A percentile compares a stretch with the other conserved stretches of the same genome.
These are phyloP conservation scores for Euschistus heros DNA, from an alignment of 1,140 invertebrate genomes.

Conservation along the genomic window DNA sequence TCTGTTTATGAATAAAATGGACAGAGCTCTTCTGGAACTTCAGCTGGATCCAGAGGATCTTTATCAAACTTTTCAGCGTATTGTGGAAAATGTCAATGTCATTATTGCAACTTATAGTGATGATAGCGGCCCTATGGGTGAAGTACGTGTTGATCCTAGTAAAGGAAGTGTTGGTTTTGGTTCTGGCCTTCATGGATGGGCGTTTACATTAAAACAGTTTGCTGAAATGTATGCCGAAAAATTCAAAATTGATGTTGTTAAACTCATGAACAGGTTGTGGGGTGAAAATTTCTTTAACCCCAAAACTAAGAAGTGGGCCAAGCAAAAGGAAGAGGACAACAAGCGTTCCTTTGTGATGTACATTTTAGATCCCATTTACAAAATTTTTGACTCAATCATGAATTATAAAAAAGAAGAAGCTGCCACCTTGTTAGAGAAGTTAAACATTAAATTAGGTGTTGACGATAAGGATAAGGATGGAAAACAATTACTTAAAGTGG, in stretches of 20 bases:
- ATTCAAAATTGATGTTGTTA: slow-evolving; percentile 94
- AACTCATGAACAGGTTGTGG: slow-evolving; percentile 92
- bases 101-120: slow-evolving; percentile 99
- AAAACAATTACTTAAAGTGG: slow-evolving; percentile 82
- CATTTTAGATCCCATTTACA: slow-evolving; percentile 97
- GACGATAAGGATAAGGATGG: slow-evolving; percentile 96
- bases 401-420: slow-evolving; percentile 96
- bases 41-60: slow-evolving; percentile 93
- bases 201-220: slow-evolving; percentile 99
- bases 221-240: slow-evolving; percentile 97
- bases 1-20: slow-evolving; percentile 99
- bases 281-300: slow-evolving; percentile 98
- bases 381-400: slow-evolving; percentile 97
- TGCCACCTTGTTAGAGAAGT: slow-evolving; percentile 70
- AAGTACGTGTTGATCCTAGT: slow-evolving; percentile 89
- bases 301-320: slow-evolving; percentile 96
- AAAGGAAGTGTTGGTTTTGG: slow-evolving; percentile 99
- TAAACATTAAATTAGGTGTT: slow-evolving; percentile 81
- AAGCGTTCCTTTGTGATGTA: slow-evolving; percentile 98
- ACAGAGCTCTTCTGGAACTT: slow-evolving; percentile 89
- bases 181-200: slow-evolving; percentile 98
- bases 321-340: slow-evolving; percentile 77
- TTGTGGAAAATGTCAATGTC: slow-evolving; percentile 99
- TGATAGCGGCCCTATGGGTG: slow-evolving; percentile 96
- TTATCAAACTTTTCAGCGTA: slow-evolving; percentile 99